These are phyloP conservation scores for Hirundichthys speculiger DNA, from an alignment of 2,113 vertebrate genomes.

Conservation along the genomic window DNA sequence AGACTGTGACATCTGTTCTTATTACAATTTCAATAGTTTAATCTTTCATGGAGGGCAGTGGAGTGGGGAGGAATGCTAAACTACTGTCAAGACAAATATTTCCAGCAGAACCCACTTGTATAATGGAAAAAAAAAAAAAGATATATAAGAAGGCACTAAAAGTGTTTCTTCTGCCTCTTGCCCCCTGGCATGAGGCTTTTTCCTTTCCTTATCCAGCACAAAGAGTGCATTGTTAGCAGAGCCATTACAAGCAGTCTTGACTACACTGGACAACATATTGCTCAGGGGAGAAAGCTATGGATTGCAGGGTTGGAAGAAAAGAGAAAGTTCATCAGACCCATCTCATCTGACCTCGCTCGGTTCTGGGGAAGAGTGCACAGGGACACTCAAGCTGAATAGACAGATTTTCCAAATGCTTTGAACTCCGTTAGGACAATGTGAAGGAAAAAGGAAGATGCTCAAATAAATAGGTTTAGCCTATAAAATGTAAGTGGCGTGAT, in stretches of 20 bases:
- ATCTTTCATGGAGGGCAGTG: conserved; percentile 78
- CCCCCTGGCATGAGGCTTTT: conserved; percentile 86
- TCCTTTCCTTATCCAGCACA: conserved; percentile 93
- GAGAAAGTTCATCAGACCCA: conserved; percentile 91
- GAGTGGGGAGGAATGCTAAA: conserved; percentile 73
- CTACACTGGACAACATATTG: conserved; percentile 85
- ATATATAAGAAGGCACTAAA: conserved; percentile 84
- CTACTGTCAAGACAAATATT: conserved; percentile 90
- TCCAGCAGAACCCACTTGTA: conserved; percentile 85
- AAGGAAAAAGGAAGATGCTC: conserved; percentile 84
- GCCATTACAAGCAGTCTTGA: conserved; percentile 89
- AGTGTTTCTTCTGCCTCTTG: conserved; percentile 82
- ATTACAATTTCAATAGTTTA: conserved; percentile 83
- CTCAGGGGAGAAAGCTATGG: conserved; percentile 92
- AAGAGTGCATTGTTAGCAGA: conserved; percentile 94
- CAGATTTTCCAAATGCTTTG: conserved; percentile 99
- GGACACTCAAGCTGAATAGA: conserved; percentile 90
- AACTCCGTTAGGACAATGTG: conserved; percentile 91
- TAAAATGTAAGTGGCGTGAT: conserved; percentile 86
- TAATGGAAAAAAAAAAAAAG: conserved; percentile 80
- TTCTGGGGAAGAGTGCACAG: conserved; percentile 84
- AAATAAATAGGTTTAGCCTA: conserved; percentile 93
- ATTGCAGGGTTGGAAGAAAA: conserved; percentile 81
- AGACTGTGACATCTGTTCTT: conserved; percentile 76
- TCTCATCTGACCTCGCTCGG: conserved; percentile 89